Base-by-base conservation (phyloP, 2,113 vertebrate species). In the Paratilapia polleni region DNA sequence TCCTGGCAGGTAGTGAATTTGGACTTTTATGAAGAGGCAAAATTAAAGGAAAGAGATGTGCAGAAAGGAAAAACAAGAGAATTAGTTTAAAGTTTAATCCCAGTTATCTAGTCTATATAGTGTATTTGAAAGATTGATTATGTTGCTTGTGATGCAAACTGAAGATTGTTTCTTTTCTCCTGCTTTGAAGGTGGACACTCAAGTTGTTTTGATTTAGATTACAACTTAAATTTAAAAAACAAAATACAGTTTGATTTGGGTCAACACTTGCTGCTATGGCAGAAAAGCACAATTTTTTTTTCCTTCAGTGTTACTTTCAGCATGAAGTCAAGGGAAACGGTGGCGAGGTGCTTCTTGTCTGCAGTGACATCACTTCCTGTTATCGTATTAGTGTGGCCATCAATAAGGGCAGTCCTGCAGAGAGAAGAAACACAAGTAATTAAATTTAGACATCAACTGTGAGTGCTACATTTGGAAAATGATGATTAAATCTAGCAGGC, bases 301-400 rank as follows among this genome's bases (percentile, higher is more conserved):
- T 38, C 13, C 38, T 56, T 56, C 8, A 34, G 52, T 83, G 91
- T 78, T n/a, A 98, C 97, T 95, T 98, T 98, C 2, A 98, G 34
- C 52, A 59, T 89, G 31, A 92, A 95, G 75, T 97, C 97, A 57
- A 97, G 83, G 56, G 97, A 98, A 22, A 96, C 97, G 0, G 97
- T 98, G 10, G 95, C 96, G 2, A 98, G 84, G 68, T 96, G 91
- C 54, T 94, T 96, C 78, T 19, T 88, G 93, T 97, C 96, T 14
- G 93, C 79, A 61, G 93, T 96, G 91, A 95, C 77, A 56, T 96
- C 95, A 81, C 96, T 97, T 78, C 92, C 95, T 7, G 97, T 97
- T 74, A 98, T 96, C 10, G 78, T 91, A 38, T 95, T 91, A 6
- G 88, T 87, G 90, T 98, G 97, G 28, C 96, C 97, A 9, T 94